phyloP scores from a whole-genome alignment of 1,140 invertebrate species.

The Pararge aegeria region DNA sequence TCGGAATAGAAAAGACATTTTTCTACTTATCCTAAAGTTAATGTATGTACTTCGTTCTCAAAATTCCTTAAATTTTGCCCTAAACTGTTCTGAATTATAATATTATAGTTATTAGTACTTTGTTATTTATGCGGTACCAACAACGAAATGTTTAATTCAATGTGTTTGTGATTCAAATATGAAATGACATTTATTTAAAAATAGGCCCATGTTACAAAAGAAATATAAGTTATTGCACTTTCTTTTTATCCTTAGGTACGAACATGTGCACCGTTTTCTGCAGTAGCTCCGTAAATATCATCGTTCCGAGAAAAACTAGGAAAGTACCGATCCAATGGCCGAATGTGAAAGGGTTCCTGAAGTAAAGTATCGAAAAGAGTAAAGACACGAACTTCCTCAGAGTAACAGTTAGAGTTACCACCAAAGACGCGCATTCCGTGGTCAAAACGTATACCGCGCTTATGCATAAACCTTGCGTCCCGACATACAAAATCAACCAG shows the following conservation, averaged over 20 bases:
- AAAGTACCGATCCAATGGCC: slow-evolving; percentile 96
- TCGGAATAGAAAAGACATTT: too few relatives aligned
- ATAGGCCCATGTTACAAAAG: too few relatives aligned
- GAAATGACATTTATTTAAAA: too few relatives aligned
- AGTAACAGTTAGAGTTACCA: slow-evolving; percentile 97
- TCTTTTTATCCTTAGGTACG: slow-evolving; percentile 42
- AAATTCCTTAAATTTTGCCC: too few relatives aligned
- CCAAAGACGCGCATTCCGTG: slow-evolving; percentile 95
- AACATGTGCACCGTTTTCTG: slow-evolving; percentile 64
- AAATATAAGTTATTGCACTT: slow-evolving; percentile 28
- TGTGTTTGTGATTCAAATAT: too few relatives aligned
- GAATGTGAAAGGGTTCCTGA: slow-evolving; percentile 95
- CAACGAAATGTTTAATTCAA: too few relatives aligned
- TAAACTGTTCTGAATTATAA: too few relatives aligned
- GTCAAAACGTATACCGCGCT: slow-evolving; percentile 96
- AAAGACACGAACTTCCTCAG: slow-evolving; percentile 97
- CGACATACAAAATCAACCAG: slow-evolving; percentile 91
- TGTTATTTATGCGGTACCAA: too few relatives aligned
- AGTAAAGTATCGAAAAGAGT: slow-evolving; percentile 97
- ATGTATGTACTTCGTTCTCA: too few relatives aligned
- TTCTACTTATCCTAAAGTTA: too few relatives aligned
- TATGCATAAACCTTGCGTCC: slow-evolving; percentile 98
- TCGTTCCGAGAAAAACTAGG: slow-evolving; percentile 95
- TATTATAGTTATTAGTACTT: too few relatives aligned
- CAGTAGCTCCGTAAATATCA: slow-evolving; percentile 93